Evolutionary conservation across 2,797 vertebrate genomes (phyloP).

Genomic region (Pempheris klunzingeri): DNA sequence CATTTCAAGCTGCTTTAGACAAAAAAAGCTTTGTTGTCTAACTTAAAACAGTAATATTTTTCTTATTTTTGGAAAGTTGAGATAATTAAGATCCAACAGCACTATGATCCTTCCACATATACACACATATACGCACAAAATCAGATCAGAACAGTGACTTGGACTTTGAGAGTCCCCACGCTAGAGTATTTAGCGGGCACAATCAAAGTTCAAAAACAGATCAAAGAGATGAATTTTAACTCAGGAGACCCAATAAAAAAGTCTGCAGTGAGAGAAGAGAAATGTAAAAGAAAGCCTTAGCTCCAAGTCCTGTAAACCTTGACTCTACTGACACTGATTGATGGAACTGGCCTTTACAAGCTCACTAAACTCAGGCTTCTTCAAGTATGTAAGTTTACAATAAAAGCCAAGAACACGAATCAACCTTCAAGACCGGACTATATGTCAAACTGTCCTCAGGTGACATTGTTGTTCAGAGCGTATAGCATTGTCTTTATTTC

Average conservation of each 20-base stretch:
- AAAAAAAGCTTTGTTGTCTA: slow-evolving; percentile 5
- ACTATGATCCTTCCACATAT: not conserved
- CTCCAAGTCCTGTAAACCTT: slow-evolving; percentile 36
- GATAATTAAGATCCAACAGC: slow-evolving; percentile 2
- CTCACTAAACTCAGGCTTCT: slow-evolving; percentile 1
- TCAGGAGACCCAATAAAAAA: slow-evolving; percentile 35
- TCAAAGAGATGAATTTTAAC: slow-evolving; percentile 59
- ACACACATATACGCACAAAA: not conserved
- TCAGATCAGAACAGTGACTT: slow-evolving; percentile 9
- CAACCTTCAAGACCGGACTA: not conserved
- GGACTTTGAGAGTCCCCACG: slow-evolving; percentile 9
- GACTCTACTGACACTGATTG: slow-evolving; percentile 36
- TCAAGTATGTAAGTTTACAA: slow-evolving; percentile 9
- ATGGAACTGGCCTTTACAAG: slow-evolving; percentile 45
- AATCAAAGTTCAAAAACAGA: slow-evolving; percentile 62
- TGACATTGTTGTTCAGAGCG: not conserved
- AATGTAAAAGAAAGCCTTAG: slow-evolving; percentile 48
- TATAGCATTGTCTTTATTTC: not conserved
- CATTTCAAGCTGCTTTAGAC: not conserved
- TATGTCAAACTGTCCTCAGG: not conserved
- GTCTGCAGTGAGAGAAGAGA: slow-evolving; percentile 26
- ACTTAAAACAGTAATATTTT: not conserved
- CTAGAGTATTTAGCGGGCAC: slow-evolving; percentile 16
- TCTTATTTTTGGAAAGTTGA: not conserved
- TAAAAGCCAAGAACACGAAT: not conserved